Evolutionary conservation across 2,113 vertebrate species (phyloP).

Genomic region (Rhineura floridana): DNA sequence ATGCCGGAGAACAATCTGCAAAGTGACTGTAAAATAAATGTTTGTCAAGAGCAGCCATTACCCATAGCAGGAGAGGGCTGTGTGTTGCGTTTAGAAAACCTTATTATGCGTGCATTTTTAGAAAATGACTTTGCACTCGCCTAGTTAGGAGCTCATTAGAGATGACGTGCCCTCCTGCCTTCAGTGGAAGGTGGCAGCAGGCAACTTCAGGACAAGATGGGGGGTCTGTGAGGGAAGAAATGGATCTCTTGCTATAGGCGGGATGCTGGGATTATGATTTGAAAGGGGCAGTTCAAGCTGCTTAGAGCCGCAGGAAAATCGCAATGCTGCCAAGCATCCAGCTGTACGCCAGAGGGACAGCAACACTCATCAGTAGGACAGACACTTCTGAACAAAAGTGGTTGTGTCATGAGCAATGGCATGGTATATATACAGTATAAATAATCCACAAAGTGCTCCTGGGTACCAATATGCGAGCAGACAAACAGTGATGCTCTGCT

Average conservation of each 20-base stretch:
- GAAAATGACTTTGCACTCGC: background rate
- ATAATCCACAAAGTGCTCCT: background rate
- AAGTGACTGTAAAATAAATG: constrained; percentile 18
- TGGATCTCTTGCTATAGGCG: no score
- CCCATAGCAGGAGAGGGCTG: background rate
- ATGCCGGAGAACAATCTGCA: background rate
- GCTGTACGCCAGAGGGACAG: no score
- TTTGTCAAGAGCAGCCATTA: constrained; percentile 6
- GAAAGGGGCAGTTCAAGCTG: background rate
- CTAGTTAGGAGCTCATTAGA: constrained; percentile 2
- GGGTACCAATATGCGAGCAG: background rate
- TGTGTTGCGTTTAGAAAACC: background rate
- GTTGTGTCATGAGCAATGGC: background rate
- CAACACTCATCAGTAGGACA: background rate
- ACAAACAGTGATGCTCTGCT: background rate
- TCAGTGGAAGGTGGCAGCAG: background rate
- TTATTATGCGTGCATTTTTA: background rate
- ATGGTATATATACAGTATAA: background rate
- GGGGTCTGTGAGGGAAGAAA: background rate
- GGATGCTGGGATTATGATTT: background rate
- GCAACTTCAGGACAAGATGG: background rate
- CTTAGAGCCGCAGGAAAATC: background rate
- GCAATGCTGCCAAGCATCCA: background rate
- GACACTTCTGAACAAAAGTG: background rate
- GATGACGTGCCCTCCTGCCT: background rate